Evolutionary conservation across 2,888 invertebrate species (phyloP), one percentile per base, ranked within the genome.

Genomic region (Dryocosmus kuriphilus): DNA sequence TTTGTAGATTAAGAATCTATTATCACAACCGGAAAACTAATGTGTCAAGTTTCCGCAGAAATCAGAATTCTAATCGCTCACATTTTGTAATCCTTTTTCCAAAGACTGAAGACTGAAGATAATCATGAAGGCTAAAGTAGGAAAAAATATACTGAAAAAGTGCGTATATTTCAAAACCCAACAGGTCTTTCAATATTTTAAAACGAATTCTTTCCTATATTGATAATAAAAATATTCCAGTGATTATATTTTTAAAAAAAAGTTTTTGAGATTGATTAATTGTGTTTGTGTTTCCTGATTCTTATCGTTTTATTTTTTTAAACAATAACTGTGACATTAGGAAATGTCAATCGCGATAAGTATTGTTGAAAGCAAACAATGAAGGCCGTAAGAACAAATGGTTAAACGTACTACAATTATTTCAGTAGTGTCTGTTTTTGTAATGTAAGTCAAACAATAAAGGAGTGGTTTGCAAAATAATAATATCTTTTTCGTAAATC

Each of bases 1-100:
- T 71, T 71, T 71, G 11, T 30, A 22, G 71, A 71, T 51, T 71
- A 55, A 71, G 51, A 30, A 71, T 71, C 71, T 71, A n/a, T 51
- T 71, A 71, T 51, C 30, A 55, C 8, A 51, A 71, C 51, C 32
- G 71, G 51, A 55, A 71, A 51, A 11, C 16, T 11, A 19, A 51
- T 19, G n/a, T 51, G 51, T 16, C 41, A 19, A 27, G 38, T 46
- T 71, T 71, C 30, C 24, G 11, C 8, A 71, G 7, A 71, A 71
- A 27, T 71, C 19, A 71, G n/a, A 71, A 71, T 46, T 71, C n/a
- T 32, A 24, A 24, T 57, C 24, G 11, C 22, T 57, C 11, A 62
- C 32, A n/a, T 30, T 30, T 61, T 61, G 11, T 0, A n/a, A 8
- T 57, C 1, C 14, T 57, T 11, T 57, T 57, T 57, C 57, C 9